Evolutionary conservation across 2,113 vertebrate species (phyloP).

Genomic region (Eolophus roseicapilla): DNA sequence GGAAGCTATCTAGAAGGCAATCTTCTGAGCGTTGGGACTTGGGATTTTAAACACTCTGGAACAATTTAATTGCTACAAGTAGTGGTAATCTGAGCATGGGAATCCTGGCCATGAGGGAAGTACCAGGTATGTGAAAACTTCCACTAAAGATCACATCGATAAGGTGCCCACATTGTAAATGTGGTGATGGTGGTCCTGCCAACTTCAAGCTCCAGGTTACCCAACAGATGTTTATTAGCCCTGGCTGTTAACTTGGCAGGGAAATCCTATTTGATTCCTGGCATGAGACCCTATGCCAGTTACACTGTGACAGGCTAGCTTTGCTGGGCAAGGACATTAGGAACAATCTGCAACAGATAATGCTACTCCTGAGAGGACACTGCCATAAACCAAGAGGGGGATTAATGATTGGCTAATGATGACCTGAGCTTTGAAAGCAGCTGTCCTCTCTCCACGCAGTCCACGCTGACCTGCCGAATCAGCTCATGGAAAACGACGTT

Average conservation of each 20-base stretch:
- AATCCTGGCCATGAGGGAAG: background rate
- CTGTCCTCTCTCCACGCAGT: conserved; percentile 85
- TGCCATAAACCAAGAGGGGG: background rate
- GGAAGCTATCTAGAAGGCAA: background rate
- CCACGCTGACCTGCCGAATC: conserved; percentile 88
- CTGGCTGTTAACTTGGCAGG: background rate
- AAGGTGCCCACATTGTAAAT: background rate
- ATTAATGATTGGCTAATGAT: background rate
- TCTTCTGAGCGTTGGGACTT: background rate
- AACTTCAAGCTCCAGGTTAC: background rate
- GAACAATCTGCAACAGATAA: background rate
- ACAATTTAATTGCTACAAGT: background rate
- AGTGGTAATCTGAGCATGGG: background rate
- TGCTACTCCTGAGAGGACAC: background rate
- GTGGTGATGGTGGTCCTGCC: background rate
- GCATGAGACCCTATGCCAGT: background rate
- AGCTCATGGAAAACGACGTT: conserved; percentile 88
- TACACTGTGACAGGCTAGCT: background rate
- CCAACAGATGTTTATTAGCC: background rate
- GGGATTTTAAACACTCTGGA: background rate
- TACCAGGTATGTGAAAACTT: background rate
- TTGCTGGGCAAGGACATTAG: background rate
- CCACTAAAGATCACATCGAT: background rate
- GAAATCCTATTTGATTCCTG: background rate
- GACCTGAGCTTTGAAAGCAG: conserved; percentile 89